Base-by-base conservation (phyloP, 2,888 invertebrate genomes). In the Apodemia duryi region DNA sequence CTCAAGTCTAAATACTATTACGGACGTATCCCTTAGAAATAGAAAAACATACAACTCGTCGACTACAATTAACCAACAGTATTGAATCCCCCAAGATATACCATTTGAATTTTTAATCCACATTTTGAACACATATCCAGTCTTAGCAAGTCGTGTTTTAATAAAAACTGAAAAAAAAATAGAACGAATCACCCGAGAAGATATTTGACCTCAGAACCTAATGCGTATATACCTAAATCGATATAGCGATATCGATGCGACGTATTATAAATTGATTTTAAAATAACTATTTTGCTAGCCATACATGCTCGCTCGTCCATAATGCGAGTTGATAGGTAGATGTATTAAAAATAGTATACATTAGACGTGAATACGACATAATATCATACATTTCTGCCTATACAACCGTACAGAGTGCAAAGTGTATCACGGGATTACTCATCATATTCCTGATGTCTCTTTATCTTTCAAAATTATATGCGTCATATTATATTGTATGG, bases 271-370 rank as follows among this genome's bases (percentile, higher is more conserved):
- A 52, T 6, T 49, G 35, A 29, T 49, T 32, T 46, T 35, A 60
- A 29, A 61, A 49, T 21, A 7, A 46, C 67, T 71, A 67, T 80
- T 86, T 71, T 87, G 85, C 80, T 3, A 63, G 75, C 83, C 51
- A 65, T 91, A 82, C 81, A 66, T 78, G 83, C 83, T 87, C 86
- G 83, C 82, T 86, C 88, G 90, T 90, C 91, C 88, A 91, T 91
- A 91, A 91, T 88, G 83, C 83, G 89, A 90, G 89, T 89, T 91
- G 91, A 91, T 91, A 91, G 91, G 91, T 91, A 88, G 91, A 91
- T 89, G 91, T 91, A 91, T 91, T 91, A 91, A 91, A 87, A 91
- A 89, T 90, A 91, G 90, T 91, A 91, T 90, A 90, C 88, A 91
- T 91, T 88, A 91, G 89, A 88, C 88, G 78, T 79, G 83, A 83